Evolutionary conservation across 2,888 invertebrate genomes (phyloP).

Genomic region (Sphaerophoria taeniata): DNA sequence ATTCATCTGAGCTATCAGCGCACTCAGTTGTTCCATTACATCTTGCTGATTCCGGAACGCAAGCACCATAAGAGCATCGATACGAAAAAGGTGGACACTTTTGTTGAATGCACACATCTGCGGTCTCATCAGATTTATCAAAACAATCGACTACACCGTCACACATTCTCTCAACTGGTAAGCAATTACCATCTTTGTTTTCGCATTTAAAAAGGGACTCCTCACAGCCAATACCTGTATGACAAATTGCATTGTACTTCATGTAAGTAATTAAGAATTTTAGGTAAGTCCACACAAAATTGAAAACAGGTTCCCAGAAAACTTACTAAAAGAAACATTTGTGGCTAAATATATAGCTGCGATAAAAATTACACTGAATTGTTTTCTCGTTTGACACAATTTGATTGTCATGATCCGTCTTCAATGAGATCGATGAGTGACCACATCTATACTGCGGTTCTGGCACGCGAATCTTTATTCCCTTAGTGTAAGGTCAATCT

Average conservation of each 20-base stretch:
- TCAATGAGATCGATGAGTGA: constrained; percentile 14
- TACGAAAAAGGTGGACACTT: constrained; percentile 83
- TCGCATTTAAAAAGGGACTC: constrained; percentile 34
- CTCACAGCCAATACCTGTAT: constrained; percentile 69
- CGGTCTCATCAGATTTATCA: constrained; percentile 69
- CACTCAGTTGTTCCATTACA: constrained; percentile 66
- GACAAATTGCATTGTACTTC: background rate
- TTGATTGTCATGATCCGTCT: background rate
- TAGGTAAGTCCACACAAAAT: background rate
- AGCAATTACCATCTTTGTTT: constrained; percentile 49
- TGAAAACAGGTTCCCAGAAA: constrained; percentile 1
- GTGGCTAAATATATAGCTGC: background rate
- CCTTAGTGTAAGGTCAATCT: background rate
- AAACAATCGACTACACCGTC: constrained; percentile 61
- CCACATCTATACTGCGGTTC: background rate
- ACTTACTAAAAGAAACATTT: background rate
- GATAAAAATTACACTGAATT: background rate
- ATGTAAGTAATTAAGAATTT: background rate
- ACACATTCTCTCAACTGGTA: constrained; percentile 50
- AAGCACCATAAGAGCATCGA: constrained; percentile 72
- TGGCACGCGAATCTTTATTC: background rate
- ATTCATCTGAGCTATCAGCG: constrained; percentile 71
- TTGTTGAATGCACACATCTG: constrained; percentile 57
- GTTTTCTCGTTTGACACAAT: background rate
- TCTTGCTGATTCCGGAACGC: constrained; percentile 31